Conservation (phyloP, 2,113 vertebrate species). For the Mustela nigripes region DNA sequence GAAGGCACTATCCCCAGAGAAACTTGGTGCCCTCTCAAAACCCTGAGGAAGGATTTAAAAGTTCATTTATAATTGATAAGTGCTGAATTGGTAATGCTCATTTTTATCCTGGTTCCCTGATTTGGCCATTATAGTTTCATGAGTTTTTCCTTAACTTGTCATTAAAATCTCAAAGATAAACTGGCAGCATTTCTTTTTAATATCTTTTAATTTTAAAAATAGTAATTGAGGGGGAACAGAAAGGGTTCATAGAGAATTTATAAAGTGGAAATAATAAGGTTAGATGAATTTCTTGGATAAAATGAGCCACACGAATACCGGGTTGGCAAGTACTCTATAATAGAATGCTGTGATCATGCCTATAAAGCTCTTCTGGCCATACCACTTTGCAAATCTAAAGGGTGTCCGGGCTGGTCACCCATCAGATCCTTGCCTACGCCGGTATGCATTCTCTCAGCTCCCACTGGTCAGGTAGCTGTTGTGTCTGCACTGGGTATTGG, state of each 20-base stretch:
- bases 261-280: neutral
- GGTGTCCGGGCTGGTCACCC: neutral
- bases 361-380: neutral
- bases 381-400: neutral
- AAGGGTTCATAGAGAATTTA: neutral
- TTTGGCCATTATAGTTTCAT: conserved; percentile 25
- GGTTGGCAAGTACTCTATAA: neutral
- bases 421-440: neutral
- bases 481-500: neutral
- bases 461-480: neutral
- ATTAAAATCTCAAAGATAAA: conserved; percentile 57
- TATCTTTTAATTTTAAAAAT: conserved; percentile 47
- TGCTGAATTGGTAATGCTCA: conserved; percentile 22
- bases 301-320: neutral
- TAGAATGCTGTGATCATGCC: neutral
- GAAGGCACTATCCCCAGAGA: neutral
- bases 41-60: neutral
- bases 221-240: neutral
- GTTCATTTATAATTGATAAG: conserved; percentile 44
- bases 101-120: conserved; percentile 52
- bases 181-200: neutral
- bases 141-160: conserved; percentile 54
- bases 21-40: neutral
- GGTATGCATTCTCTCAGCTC: neutral
- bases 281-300: neutral